These are phyloP conservation scores for Luehdorfia chinensis DNA, from an alignment of 1,140 invertebrate genomes.

Conservation along the genomic window DNA sequence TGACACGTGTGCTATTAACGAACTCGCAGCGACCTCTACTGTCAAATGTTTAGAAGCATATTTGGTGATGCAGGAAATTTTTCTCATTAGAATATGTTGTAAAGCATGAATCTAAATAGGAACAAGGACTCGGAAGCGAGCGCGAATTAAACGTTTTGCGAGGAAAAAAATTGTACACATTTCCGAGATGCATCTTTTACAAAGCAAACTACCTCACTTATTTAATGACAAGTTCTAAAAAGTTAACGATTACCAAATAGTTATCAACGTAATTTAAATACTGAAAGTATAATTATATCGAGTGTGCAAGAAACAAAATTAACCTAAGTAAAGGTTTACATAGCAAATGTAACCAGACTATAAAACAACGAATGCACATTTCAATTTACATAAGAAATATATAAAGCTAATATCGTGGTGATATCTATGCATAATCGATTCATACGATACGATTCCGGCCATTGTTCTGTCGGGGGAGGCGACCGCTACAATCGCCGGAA, in stretches of 20 bases:
- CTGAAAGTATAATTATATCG: no score
- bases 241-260: no score
- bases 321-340: no score
- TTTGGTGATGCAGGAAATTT: conserved; percentile 9
- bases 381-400: neutral
- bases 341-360: no score
- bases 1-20: conserved; percentile 8
- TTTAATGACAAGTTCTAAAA: no score
- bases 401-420: neutral
- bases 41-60: conserved; percentile 20
- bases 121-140: neutral
- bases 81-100: neutral
- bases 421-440: conserved; percentile 29
- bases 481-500: conserved; percentile 39
- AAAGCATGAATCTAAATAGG: conserved; percentile 1
- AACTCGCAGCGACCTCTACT: conserved; percentile 23
- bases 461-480: conserved; percentile 32
- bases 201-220: no score
- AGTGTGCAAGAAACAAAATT: no score
- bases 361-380: no score
- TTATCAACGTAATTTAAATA: no score
- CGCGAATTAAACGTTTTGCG: neutral
- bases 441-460: conserved; percentile 31
- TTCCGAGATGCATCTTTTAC: no score
- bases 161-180: no score